These are phyloP conservation scores for Leucophenga varia DNA, from an alignment of 1,140 invertebrate species.

Conservation along the genomic window DNA sequence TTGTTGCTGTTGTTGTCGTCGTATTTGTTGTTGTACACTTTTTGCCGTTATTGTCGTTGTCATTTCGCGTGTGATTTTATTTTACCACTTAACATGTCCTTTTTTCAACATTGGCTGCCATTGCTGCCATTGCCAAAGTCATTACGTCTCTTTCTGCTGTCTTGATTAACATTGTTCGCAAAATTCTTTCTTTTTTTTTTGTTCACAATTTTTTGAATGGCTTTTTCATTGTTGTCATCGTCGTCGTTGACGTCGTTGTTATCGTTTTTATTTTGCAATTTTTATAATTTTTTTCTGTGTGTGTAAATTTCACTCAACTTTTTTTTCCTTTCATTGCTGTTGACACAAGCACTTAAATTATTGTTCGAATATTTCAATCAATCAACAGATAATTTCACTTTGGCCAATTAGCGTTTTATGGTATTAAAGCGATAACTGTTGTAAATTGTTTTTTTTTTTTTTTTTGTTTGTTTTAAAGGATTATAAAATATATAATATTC, in stretches of 20 bases:
- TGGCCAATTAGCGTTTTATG: no score
- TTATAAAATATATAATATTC: no score
- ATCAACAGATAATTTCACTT: no score
- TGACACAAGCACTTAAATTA: slow-evolving; percentile 15
- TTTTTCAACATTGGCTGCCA: neutral
- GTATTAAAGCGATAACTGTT: no score
- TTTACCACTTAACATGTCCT: neutral
- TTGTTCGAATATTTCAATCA: slow-evolving; percentile 16
- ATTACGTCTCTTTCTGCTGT: slow-evolving; percentile 15
- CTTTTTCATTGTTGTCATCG: slow-evolving; percentile 10
- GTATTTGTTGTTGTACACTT: slow-evolving; percentile 21
- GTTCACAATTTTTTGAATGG: neutral
- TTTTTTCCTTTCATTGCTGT: no score
- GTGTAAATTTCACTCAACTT: no score
- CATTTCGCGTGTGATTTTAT: neutral
- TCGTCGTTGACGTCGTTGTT: neutral
- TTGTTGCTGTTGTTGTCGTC: neutral
- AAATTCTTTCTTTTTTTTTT: neutral
- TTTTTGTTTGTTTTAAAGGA: slow-evolving; percentile 17
- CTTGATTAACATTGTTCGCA: neutral
- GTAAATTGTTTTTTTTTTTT: slow-evolving; percentile 13
- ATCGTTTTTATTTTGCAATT: neutral
- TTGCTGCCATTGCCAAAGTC: slow-evolving; percentile 14
- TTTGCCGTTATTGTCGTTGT: slow-evolving; percentile 37
- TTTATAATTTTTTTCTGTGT: no score